Base-by-base conservation (phyloP, 2,113 vertebrate genomes). In the Meleagris gallopavo region DNA sequence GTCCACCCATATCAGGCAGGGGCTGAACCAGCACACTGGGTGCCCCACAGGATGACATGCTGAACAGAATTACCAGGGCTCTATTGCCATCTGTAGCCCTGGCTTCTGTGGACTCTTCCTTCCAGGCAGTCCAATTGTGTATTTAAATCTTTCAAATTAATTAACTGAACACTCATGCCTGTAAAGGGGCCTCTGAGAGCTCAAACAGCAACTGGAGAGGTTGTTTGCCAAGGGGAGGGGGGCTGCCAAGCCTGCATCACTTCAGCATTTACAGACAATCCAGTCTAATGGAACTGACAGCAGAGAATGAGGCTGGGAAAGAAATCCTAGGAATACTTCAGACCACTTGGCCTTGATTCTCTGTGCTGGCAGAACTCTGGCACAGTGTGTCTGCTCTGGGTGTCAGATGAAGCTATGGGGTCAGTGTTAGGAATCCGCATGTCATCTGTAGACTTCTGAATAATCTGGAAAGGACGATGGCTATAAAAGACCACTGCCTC, bases 141-240 rank as follows among this genome's bases (percentile, higher is more conserved):
- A n/a, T n/a, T 88, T 86, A 84, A 91, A 93, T 77, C 46, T 85
- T 69, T 93, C 9, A 13, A 80, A 45, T 85, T 87, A 93, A 80
- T 90, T 92, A 96, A 92, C 48, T 50, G 75, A 76, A 14, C 21
- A 74, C 70, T 70, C 38, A 10, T 24, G 94, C 83, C 92, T 88
- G 27, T 30, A 57, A 84, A 85, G 7, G 76, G 25, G 62, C 50
- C 50, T 93, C 84, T 34, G 65, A 89, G 93, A 94, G 46, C 70
- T 95, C 52, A 25, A 48, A 30, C n/a, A 85, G 96, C 89, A 96
- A 91, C 86, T 38, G 13, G 27, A 90, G 52, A 62, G 9, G 69
- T 81, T 91, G 84, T 90, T 90, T 96, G 95, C 89, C 95, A 89
- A 94, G 41, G 45, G 19, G 7, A 6, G 13, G 30, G 10, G 13